phyloP scores from a whole-genome alignment of 2,113 vertebrate genomes.

The Pseudorhombus dupliciocellatus region DNA sequence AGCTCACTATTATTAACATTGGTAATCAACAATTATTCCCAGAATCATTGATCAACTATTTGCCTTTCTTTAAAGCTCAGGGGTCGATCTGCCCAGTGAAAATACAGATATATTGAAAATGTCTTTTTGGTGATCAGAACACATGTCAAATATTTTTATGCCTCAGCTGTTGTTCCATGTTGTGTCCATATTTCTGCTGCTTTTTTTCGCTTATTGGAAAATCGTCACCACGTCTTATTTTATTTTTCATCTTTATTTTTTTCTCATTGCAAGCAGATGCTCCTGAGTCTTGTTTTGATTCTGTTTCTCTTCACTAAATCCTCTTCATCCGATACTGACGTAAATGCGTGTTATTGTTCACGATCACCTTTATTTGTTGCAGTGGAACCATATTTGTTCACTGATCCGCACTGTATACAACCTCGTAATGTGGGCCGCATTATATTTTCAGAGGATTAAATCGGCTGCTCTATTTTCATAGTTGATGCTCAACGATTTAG shows the following conservation, averaged over 20 bases:
- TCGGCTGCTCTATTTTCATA: not conserved
- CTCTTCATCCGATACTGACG: not conserved
- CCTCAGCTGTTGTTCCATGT: not conserved
- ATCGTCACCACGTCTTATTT: not conserved
- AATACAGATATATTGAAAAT: too few relatives aligned
- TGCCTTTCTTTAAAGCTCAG: not conserved
- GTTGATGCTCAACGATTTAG: conserved; percentile 1
- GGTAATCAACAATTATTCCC: not conserved
- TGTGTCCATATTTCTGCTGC: not conserved
- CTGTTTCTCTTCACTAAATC: not conserved
- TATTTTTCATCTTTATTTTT: not conserved
- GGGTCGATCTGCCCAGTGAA: too few relatives aligned
- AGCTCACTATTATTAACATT: too few relatives aligned
- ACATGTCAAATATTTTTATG: not conserved
- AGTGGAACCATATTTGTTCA: not conserved
- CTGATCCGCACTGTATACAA: not conserved
- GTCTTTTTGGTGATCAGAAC: too few relatives aligned
- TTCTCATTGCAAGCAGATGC: conserved; percentile 10
- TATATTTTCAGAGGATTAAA: not conserved
- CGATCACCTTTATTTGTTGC: not conserved
- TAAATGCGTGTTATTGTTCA: not conserved
- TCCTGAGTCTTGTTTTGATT: not conserved
- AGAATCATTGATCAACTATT: not conserved
- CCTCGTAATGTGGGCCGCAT: not conserved
- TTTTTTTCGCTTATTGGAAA: not conserved